Base-by-base conservation (phyloP, 2,113 vertebrate genomes). In the Sterna hirundo region DNA sequence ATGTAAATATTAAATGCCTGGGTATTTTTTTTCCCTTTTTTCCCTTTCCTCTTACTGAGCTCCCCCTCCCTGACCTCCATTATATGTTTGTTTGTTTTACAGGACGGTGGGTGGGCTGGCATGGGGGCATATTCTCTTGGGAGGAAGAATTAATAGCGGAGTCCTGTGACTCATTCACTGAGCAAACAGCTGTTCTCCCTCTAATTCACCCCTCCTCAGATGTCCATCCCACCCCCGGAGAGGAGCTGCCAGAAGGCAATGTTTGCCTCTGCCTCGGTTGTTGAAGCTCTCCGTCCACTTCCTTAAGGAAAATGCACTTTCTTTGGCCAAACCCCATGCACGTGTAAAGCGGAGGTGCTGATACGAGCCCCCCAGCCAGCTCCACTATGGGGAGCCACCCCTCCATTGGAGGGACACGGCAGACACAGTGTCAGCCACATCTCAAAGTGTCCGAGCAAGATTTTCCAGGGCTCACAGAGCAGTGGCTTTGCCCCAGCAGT, bases 1-100 rank as follows among this genome's bases (percentile, higher is more conserved):
- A 93, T 91, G 93, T 97, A 94, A 97, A 97, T 97, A 94, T 66
- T 95, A 93, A 89, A 95, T 88, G 88, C 82, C 52, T 66, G 70
- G 71, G 75, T 93, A 6, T 88, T 83, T 94, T 76, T 94, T 38
- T n/a, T 11, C 8, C 7, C 27, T 36, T 76, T 77, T 86, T 78
- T 19, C 1, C 13, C 47, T 86, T 93, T 83, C 27, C 80, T 78
- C 40, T 74, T 34, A 9, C 32, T 26, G 57, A 57, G 42, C 54
- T 83, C 62, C 40, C 78, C 7, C 9, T 94, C 57, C 47, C 85
- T 85, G 72, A 91, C 89, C 89, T 93, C 79, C 60, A 64, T 91
- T 76, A 46, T 70, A 3, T 86, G 52, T 96, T 90, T 94, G 85
- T 97, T 96, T 95, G 82, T 94, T 93, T 84, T 94, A 38, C 42